Conservation (phyloP, 2,888 invertebrate species). For the Ophioninae sp. region DNA sequence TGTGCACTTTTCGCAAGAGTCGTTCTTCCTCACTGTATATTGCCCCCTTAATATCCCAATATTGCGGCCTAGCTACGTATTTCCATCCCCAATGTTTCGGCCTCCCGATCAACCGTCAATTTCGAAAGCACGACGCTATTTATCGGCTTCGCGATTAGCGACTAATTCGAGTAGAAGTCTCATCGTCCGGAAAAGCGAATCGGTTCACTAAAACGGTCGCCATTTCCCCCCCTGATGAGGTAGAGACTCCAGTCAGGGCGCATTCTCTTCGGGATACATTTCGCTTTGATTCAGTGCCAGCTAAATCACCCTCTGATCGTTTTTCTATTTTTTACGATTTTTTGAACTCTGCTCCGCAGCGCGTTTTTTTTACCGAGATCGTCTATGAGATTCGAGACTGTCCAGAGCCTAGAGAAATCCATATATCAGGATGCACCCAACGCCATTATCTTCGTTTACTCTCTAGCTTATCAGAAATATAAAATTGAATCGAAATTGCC, state of each 20-base stretch:
- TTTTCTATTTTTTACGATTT: not conserved
- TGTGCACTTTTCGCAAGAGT: slow-evolving; percentile 45
- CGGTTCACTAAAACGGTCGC: slow-evolving; percentile 1
- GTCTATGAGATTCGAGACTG: not conserved
- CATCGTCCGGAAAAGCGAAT: not conserved
- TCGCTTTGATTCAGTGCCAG: not conserved
- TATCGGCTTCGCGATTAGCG: not conserved
- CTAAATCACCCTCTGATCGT: not conserved
- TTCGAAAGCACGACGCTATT: not conserved
- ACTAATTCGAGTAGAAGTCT: not conserved
- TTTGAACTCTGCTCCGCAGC: not conserved
- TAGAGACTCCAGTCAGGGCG: not conserved
- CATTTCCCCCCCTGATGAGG: not conserved
- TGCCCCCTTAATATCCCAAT: slow-evolving; percentile 31
- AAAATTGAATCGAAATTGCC: not conserved
- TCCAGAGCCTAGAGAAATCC: not conserved
- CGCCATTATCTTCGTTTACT: not conserved
- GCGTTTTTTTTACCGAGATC: not conserved
- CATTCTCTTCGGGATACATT: slow-evolving; percentile 11
- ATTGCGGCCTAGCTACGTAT: slow-evolving; percentile 22
- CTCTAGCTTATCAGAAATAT: not conserved
- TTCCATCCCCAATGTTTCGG: slow-evolving; percentile 39
- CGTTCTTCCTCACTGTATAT: slow-evolving; percentile 45
- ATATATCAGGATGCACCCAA: not conserved
- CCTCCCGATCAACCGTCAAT: not conserved